Evolutionary conservation across 2,797 vertebrate genomes (phyloP).

Genomic region (Melanotaenia parkinsoni): DNA sequence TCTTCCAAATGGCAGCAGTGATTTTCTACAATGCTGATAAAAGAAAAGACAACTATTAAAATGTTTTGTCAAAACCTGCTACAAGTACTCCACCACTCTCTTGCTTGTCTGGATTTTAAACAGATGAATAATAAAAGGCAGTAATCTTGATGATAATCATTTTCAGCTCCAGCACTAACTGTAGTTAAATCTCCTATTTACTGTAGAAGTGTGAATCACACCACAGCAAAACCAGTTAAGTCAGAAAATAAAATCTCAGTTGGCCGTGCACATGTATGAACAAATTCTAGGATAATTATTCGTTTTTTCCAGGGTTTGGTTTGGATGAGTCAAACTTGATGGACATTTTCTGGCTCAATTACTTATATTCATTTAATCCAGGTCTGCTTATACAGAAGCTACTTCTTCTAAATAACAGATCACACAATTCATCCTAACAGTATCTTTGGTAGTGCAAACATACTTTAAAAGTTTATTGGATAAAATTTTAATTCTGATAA

Average conservation of each 20-base stretch:
- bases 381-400: background rate
- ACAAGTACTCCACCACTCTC: too few relatives aligned
- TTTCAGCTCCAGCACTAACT: too few relatives aligned
- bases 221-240: conserved; percentile 21
- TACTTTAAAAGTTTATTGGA: background rate
- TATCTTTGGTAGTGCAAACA: background rate
- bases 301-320: background rate
- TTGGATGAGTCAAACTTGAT: conserved; percentile 19
- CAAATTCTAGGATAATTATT: conserved; percentile 1
- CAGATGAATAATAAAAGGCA: too few relatives aligned
- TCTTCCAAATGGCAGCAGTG: too few relatives aligned
- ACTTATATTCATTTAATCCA: too few relatives aligned
- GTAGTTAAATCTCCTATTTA: too few relatives aligned
- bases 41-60: too few relatives aligned
- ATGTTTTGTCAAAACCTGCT: too few relatives aligned
- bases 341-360: too few relatives aligned
- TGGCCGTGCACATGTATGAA: background rate
- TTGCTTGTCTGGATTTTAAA: too few relatives aligned
- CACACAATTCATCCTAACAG: background rate
- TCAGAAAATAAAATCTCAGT: background rate
- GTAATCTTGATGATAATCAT: too few relatives aligned
- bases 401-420: background rate
- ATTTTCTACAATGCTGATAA: too few relatives aligned
- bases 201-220: background rate
- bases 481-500: background rate